phyloP scores from a whole-genome alignment of 2,113 vertebrate species.

The Rhinoptilus africanus region DNA sequence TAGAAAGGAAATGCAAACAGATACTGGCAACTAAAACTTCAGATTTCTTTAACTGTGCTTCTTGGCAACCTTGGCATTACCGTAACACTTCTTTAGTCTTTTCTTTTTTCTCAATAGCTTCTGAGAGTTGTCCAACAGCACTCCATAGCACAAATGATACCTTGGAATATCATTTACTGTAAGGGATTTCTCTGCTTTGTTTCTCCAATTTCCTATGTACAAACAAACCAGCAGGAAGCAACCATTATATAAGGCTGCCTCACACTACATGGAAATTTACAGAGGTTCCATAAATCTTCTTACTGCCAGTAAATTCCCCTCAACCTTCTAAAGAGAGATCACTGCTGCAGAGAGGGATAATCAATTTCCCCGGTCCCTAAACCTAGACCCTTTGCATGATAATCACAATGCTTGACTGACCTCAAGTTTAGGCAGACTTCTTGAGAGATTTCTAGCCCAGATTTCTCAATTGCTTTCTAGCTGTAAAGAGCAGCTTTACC shows the following conservation, averaged over 20 bases:
- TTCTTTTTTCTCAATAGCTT: background rate
- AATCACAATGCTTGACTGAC: background rate
- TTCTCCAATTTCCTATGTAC: background rate
- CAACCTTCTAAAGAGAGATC: conserved; percentile 37
- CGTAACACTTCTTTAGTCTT: background rate
- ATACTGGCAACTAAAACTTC: background rate
- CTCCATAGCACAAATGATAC: background rate
- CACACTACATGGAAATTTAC: conserved; percentile 23
- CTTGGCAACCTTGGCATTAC: background rate
- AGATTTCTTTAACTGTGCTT: background rate
- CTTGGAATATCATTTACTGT: background rate
- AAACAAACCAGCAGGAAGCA: background rate
- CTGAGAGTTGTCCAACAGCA: background rate
- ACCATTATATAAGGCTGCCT: background rate
- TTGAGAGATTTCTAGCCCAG: background rate
- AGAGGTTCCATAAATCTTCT: conserved; percentile 50
- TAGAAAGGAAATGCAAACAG: background rate
- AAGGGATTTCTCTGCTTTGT: background rate
- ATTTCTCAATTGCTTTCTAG: background rate
- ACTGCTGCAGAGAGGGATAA: conserved; percentile 8
- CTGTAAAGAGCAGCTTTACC: background rate
- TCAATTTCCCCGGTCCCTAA: background rate
- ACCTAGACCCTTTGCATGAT: background rate
- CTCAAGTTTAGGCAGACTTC: background rate
- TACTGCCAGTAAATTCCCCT: conserved; percentile 47